phyloP scores from a whole-genome alignment of 2,888 invertebrate genomes.

The Dolomedes plantarius region DNA sequence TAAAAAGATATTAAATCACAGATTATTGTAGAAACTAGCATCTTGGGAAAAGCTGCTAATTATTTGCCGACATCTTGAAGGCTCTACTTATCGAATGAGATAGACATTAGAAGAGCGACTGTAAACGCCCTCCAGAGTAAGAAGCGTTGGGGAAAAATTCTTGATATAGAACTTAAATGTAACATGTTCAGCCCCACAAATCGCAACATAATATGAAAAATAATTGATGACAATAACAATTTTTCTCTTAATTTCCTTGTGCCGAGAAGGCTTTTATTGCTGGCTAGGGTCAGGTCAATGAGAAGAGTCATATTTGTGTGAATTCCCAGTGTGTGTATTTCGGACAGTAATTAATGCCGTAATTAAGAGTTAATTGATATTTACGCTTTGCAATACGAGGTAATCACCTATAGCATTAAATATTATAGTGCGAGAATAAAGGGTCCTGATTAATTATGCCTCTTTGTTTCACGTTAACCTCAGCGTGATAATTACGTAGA shows the following conservation, averaged over 20 bases:
- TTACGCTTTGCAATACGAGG: background rate
- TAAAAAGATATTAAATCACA: too few species aligned
- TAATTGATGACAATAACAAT: too few species aligned
- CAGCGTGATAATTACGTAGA: constrained; percentile 6
- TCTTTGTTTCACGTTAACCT: constrained; percentile 11
- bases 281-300: background rate
- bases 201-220: too few species aligned
- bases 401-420: constrained; percentile 7
- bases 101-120: too few species aligned
- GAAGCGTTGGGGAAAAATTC: too few species aligned
- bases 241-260: background rate
- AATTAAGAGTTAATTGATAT: constrained; percentile 9
- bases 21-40: too few species aligned
- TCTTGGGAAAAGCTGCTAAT: too few species aligned
- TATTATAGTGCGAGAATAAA: constrained; percentile 4
- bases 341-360: constrained; percentile 1
- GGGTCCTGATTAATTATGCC: background rate
- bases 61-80: too few species aligned
- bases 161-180: too few species aligned
- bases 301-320: background rate
- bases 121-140: too few species aligned
- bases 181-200: too few species aligned
- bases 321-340: background rate
- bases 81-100: too few species aligned
- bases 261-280: background rate